Evolutionary conservation across 1,140 invertebrate species (phyloP).

Genomic region (Anthonomus grandis): DNA sequence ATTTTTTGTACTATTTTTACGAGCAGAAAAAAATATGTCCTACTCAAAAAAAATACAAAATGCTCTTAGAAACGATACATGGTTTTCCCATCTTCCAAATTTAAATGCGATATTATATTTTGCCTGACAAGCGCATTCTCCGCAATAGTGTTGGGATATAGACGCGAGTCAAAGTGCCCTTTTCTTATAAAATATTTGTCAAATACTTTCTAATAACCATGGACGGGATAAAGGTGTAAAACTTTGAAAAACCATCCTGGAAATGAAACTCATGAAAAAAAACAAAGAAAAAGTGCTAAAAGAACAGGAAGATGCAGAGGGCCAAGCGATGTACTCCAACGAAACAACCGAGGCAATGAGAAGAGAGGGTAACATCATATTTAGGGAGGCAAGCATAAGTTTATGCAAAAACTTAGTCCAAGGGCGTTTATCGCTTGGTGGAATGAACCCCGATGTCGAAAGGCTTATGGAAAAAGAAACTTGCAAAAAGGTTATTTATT

Average conservation of each 20-base stretch:
- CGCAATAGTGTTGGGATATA: too few relatives aligned
- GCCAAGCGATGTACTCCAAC: slow-evolving; percentile 55
- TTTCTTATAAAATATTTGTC: too few relatives aligned
- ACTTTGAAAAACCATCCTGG: slow-evolving; percentile 66
- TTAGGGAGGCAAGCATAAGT: slow-evolving; percentile 69
- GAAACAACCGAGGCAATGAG: slow-evolving; percentile 53
- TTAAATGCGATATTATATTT: too few relatives aligned
- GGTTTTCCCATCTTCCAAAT: too few relatives aligned
- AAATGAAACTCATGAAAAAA: slow-evolving; percentile 89
- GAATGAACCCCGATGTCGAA: slow-evolving; percentile 88
- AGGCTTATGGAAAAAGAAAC: slow-evolving; percentile 62
- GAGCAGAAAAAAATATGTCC: too few relatives aligned
- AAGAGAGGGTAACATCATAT: slow-evolving; percentile 65
- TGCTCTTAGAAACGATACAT: too few relatives aligned
- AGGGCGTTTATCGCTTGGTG: slow-evolving; percentile 80
- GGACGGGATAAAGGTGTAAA: slow-evolving; percentile 29
- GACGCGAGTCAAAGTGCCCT: too few relatives aligned
- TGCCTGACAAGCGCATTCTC: too few relatives aligned
- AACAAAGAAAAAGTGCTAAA: slow-evolving; percentile 78
- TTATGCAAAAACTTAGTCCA: slow-evolving; percentile 72
- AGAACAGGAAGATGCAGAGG: slow-evolving; percentile 70
- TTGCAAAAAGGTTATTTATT: too few relatives aligned
- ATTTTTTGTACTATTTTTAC: too few relatives aligned
- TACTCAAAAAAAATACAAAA: too few relatives aligned
- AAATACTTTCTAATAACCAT: too few relatives aligned